Evolutionary conservation across 2,888 invertebrate genomes (phyloP).

Genomic region (Ptychoptera contaminata): DNA sequence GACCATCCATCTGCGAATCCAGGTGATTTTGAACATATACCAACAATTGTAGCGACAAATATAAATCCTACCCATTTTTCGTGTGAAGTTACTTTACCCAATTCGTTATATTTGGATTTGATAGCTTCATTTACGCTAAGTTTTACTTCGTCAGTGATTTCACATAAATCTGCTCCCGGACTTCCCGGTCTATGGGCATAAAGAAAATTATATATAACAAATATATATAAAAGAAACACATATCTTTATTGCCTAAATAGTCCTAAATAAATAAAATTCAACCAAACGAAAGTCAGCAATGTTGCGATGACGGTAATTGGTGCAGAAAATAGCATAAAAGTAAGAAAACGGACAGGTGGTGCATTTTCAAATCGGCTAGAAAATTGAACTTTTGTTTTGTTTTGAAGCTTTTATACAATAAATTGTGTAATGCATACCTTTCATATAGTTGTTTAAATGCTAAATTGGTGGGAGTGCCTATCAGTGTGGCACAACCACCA

Average conservation of each 20-base stretch:
- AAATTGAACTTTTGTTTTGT: slow-evolving; percentile 9
- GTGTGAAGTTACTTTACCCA: slow-evolving; percentile 58
- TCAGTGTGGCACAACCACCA: slow-evolving; percentile 51
- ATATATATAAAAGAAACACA: no score
- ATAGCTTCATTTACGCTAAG: slow-evolving; percentile 49
- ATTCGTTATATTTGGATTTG: slow-evolving; percentile 46
- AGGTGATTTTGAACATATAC: slow-evolving; percentile 74
- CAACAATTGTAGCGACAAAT: slow-evolving; percentile 46
- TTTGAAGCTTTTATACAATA: background rate
- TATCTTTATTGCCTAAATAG: background rate
- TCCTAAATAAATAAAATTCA: slow-evolving; percentile 59
- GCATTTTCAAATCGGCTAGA: slow-evolving; percentile 36
- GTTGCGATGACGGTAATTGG: slow-evolving; percentile 62
- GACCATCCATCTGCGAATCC: slow-evolving; percentile 74
- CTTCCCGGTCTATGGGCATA: background rate
- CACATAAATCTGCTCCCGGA: background rate
- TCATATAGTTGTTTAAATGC: slow-evolving; percentile 57
- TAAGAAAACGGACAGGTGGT: slow-evolving; percentile 51
- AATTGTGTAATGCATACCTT: slow-evolving; percentile 14
- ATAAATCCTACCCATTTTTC: slow-evolving; percentile 43
- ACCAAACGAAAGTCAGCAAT: slow-evolving; percentile 50
- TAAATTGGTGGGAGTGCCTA: slow-evolving; percentile 55
- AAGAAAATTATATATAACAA: no score
- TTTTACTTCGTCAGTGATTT: background rate
- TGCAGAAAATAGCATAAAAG: slow-evolving; percentile 63